These are phyloP conservation scores for Eupithecia subumbrata DNA, from an alignment of 2,888 invertebrate genomes.

Conservation along the genomic window DNA sequence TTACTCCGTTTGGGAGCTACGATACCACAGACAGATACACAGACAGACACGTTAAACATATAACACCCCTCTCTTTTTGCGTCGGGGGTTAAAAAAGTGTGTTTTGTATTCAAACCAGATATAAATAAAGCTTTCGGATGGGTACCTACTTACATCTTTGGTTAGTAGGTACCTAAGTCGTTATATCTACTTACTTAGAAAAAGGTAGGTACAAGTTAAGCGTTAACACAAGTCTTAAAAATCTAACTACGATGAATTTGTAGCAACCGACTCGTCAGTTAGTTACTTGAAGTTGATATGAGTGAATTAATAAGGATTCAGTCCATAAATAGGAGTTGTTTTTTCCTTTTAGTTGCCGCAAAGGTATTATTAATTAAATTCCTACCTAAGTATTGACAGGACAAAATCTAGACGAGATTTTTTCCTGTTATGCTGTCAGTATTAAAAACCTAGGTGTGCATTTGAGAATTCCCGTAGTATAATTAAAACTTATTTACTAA, in stretches of 20 bases:
- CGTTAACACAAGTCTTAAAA: background rate
- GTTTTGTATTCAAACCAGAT: no score
- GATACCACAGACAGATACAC: no score
- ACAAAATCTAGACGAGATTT: background rate
- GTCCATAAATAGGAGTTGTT: background rate
- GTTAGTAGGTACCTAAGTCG: background rate
- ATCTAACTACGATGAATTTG: background rate
- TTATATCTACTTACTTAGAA: no score
- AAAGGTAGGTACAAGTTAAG: no score
- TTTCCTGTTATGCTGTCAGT: background rate
- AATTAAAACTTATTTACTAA: background rate
- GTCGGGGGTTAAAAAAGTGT: no score
- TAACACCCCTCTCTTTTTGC: no score
- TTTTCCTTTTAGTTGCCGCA: background rate
- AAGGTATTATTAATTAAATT: background rate
- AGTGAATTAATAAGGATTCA: background rate
- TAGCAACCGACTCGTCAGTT: background rate
- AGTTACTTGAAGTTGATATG: background rate
- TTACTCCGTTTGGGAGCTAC: no score
- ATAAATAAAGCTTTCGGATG: background rate
- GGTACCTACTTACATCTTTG: background rate
- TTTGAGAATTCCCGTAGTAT: background rate
- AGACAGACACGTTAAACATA: no score
- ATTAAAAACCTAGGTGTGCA: background rate
- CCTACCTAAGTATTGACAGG: background rate